These are phyloP conservation scores for Stomatorhinus walkeri DNA, from an alignment of 2,797 vertebrate species.

Conservation along the genomic window DNA sequence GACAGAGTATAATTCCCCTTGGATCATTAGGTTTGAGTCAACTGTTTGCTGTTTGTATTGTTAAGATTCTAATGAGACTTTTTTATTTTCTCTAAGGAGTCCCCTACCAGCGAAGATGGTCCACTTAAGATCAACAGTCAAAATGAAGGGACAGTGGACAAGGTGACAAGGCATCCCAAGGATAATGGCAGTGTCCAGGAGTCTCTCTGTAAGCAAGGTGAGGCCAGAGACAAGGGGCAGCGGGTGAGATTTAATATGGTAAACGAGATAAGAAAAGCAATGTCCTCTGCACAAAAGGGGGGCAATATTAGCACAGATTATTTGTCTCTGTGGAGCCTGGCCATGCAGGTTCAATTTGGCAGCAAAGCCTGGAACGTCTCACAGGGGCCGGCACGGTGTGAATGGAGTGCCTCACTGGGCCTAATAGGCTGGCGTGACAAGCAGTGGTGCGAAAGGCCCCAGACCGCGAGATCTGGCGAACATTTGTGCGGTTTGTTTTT, in stretches of 20 bases:
- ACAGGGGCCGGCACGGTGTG: slow-evolving; percentile 47
- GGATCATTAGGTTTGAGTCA: background rate
- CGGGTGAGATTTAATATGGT: slow-evolving; percentile 62
- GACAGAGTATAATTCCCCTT: slow-evolving; percentile 36
- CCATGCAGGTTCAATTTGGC: slow-evolving; percentile 47
- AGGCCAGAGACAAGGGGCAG: slow-evolving; percentile 55
- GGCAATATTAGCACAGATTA: slow-evolving; percentile 49
- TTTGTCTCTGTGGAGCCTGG: slow-evolving; percentile 42
- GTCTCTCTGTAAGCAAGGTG: slow-evolving; percentile 66
- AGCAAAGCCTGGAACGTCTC: slow-evolving; percentile 55
- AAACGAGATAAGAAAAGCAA: slow-evolving; percentile 48
- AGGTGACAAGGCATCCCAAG: slow-evolving; percentile 50
- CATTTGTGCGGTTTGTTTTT: slow-evolving; percentile 71
- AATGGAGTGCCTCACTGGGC: slow-evolving; percentile 55
- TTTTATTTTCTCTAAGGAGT: slow-evolving; percentile 56
- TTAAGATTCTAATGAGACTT: slow-evolving; percentile 46
- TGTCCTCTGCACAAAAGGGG: slow-evolving; percentile 49
- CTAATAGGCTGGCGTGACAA: slow-evolving; percentile 57
- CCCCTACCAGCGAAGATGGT: slow-evolving; percentile 53
- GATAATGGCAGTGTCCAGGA: slow-evolving; percentile 55
- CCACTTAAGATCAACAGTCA: slow-evolving; percentile 53
- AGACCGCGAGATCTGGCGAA: slow-evolving; percentile 68
- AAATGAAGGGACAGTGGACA: slow-evolving; percentile 56
- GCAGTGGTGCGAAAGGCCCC: slow-evolving; percentile 61
- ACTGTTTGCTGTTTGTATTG: slow-evolving; percentile 36